phyloP scores from a whole-genome alignment of 1,140 invertebrate species.

The Ips nitidus region DNA sequence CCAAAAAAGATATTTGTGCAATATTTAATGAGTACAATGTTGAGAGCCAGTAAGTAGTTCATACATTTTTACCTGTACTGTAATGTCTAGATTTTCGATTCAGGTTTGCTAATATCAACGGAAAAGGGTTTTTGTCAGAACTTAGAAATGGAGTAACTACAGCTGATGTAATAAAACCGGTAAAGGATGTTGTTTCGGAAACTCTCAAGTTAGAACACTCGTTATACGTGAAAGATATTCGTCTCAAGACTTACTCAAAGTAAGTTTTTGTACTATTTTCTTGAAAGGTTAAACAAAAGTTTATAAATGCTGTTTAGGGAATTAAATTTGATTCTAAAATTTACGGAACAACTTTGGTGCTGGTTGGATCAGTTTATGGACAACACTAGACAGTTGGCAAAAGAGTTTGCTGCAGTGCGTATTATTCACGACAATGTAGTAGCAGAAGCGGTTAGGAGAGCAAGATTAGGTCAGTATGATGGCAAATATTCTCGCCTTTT shows the following conservation, averaged over 20 bases:
- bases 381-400: conserved; percentile 22
- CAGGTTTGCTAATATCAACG: conserved; percentile 21
- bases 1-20: conserved; percentile 18
- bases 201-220: conserved; percentile 34
- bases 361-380: conserved; percentile 32
- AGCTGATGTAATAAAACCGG: conserved; percentile 11
- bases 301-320: conserved; percentile 16
- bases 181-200: conserved; percentile 34
- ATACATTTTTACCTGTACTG: not conserved
- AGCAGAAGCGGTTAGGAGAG: conserved; percentile 10
- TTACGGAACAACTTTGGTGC: conserved; percentile 21
- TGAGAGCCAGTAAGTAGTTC: conserved; percentile 16
- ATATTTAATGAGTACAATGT: conserved; percentile 32
- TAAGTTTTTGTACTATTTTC: conserved; percentile 20
- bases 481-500: not conserved
- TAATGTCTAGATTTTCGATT: not conserved
- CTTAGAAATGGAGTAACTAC: conserved; percentile 12
- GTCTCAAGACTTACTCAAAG: conserved; percentile 30
- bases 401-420: conserved; percentile 31
- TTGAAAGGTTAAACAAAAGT: no score
- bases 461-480: conserved; percentile 12
- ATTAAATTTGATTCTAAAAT: conserved; percentile 23
- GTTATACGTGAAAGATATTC: conserved; percentile 27
- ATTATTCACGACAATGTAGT: conserved; percentile 24
- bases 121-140: conserved; percentile 25